Base-by-base conservation (phyloP, 1,140 invertebrate genomes). In the Akabosia matsudoensis region DNA sequence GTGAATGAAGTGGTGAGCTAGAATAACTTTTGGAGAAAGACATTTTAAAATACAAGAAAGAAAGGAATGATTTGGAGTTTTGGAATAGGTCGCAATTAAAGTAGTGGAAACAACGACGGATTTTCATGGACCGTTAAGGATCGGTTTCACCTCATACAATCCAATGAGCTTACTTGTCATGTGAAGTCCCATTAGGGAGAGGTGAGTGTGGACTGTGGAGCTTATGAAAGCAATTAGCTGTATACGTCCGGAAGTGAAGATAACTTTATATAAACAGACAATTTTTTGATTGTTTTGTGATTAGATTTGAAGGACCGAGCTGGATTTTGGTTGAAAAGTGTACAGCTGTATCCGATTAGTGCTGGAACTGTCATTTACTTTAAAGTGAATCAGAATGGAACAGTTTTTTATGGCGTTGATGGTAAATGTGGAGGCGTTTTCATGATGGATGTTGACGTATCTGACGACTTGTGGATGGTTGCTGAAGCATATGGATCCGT, bases 81-180 rank as follows among this genome's bases (percentile, higher is more conserved):
- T n/a, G n/a, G 33, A 7, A 34, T 34, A 75, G 74, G 28, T 75
- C 10, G 45, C 61, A 31, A 14, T 76, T 13, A 56, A 73, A 64
- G 73, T 76, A 45, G 1, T 72, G 7, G 33, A 76, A 31, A 76
- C 7, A 1, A 31, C 70, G 22, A n/a, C 3, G 14, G 22, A 31
- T 7, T 76, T 37, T 33, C 24, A 52, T 54, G 75, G 75, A 1
- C 75, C 75, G 7, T 22, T 76, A 1, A 51, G 70, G 33, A 28
- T 76, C 30, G 75, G 75, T 70, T 76, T 76, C 26, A 76, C 75
- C 1, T 26, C 16, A 31, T 16, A 52, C 26, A 26, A 76, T 72
- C 75, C 75, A 14, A 26, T 67, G 33, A 67, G 28, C 30, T 31
- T 30, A 30, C 22, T 30, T n/a, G 61, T 10, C 7, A 10, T 67